These are phyloP conservation scores for Macrobrachium rosenbergii DNA, from an alignment of 1,140 invertebrate genomes.

Conservation along the genomic window DNA sequence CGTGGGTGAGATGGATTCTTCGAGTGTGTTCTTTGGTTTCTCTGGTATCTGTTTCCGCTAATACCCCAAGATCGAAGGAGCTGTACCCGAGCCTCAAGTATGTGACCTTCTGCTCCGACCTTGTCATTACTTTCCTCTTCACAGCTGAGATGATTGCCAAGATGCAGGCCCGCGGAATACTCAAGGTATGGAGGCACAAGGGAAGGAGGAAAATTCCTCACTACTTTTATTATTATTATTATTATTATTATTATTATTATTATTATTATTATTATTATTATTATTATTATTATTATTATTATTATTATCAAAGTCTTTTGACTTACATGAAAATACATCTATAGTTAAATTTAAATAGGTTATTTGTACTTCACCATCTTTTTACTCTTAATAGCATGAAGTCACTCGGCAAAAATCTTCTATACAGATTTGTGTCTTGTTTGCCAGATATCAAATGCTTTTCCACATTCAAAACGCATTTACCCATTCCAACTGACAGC, in stretches of 20 bases:
- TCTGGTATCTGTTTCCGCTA: conserved; percentile 92
- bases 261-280: conserved; percentile 1
- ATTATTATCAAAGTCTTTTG: not conserved
- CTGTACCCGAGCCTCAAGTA: conserved; percentile 85
- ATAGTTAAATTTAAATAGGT: too few relatives aligned
- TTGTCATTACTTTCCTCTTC: conserved; percentile 91
- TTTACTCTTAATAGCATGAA: too few relatives aligned
- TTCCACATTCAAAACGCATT: too few relatives aligned
- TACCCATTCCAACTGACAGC: too few relatives aligned
- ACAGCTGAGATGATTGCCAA: conserved; percentile 98
- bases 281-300: not conserved
- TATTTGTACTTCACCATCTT: too few relatives aligned
- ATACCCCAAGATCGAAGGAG: conserved; percentile 96
- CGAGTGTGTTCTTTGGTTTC: conserved; percentile 91
- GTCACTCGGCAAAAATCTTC: too few relatives aligned
- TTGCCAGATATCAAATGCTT: too few relatives aligned
- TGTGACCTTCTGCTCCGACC: conserved; percentile 90
- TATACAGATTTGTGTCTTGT: too few relatives aligned
- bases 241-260: not conserved
- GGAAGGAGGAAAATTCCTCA: not conserved
- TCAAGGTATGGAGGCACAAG: conserved; percentile 78
- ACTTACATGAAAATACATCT: too few relatives aligned
- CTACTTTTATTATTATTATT: not conserved
- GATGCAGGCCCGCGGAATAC: conserved; percentile 94
- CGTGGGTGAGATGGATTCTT: conserved; percentile 91